Evolutionary conservation across 2,888 invertebrate genomes (phyloP).

Genomic region (Caenorhabditis sp.): DNA sequence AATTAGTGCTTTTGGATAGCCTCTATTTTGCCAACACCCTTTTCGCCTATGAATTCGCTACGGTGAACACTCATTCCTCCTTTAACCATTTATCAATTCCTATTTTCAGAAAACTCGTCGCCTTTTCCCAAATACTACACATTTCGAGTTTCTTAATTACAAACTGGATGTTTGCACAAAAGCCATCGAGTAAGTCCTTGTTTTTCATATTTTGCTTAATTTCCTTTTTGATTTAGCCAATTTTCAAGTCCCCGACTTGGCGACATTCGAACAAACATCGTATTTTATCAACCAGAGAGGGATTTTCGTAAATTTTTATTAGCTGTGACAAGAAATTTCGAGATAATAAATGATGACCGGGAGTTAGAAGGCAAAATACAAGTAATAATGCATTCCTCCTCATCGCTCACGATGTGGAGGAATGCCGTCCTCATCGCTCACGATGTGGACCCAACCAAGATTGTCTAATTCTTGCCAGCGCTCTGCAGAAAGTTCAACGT

Average conservation of each 20-base stretch:
- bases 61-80: too few relatives aligned
- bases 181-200: conserved; percentile 18
- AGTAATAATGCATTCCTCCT: too few relatives aligned
- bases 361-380: conserved; percentile 40
- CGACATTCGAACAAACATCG: conserved; percentile 6
- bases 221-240: conserved; percentile 10
- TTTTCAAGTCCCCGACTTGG: conserved; percentile 10
- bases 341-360: conserved; percentile 27
- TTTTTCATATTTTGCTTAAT: neutral
- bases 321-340: conserved; percentile 27
- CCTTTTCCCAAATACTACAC: neutral
- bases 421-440: conserved; percentile 98
- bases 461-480: conserved; percentile 95
- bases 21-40: conserved; percentile 22
- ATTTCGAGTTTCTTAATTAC: neutral
- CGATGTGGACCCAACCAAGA: conserved; percentile 98
- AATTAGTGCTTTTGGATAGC: conserved; percentile 25
- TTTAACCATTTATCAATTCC: too few relatives aligned
- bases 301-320: conserved; percentile 34
- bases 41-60: conserved; percentile 15
- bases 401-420: too few relatives aligned
- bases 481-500: conserved; percentile 97
- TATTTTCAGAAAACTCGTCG: neutral
- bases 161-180: neutral
- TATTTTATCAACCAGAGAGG: conserved; percentile 28